Conservation (phyloP, 2,888 invertebrate species). For the Melitaea athalia region DNA sequence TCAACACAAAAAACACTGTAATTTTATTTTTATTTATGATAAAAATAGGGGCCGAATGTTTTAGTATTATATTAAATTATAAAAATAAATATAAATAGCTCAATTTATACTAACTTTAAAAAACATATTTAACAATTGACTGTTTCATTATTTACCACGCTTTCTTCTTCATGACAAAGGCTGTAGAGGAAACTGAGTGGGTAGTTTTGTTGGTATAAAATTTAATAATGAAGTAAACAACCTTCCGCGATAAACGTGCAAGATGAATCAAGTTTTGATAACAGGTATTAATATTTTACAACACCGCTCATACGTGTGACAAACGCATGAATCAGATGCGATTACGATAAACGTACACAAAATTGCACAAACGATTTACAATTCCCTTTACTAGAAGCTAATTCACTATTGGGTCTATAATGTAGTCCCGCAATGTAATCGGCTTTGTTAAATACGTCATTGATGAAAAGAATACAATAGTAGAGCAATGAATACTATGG, state of each 20-base stretch:
- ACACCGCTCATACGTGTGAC: conserved; percentile 30
- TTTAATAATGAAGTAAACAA: neutral
- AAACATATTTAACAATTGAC: too few species aligned
- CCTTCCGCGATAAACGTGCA: neutral
- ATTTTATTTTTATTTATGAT: too few species aligned
- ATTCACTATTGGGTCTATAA: neutral
- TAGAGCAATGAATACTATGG: conserved; percentile 51
- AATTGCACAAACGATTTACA: conserved; percentile 22
- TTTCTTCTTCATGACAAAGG: too few species aligned
- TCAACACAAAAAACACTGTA: too few species aligned
- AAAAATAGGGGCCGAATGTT: too few species aligned
- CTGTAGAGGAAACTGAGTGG: too few species aligned
- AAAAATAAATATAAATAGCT: too few species aligned
- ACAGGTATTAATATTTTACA: conserved; percentile 31
- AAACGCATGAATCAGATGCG: conserved; percentile 34
- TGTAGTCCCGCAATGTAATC: conserved; percentile 40
- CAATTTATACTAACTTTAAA: too few species aligned
- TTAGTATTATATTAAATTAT: too few species aligned
- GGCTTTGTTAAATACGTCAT: conserved; percentile 29
- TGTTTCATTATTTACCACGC: too few species aligned
- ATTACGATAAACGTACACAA: conserved; percentile 26
- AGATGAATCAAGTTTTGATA: conserved; percentile 36
- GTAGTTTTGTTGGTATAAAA: too few species aligned
- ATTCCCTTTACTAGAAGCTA: conserved; percentile 5
- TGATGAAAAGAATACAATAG: conserved; percentile 35